These are phyloP conservation scores for Peromyscus nudipes DNA, from an alignment of 2,797 vertebrate genomes.

Conservation along the genomic window DNA sequence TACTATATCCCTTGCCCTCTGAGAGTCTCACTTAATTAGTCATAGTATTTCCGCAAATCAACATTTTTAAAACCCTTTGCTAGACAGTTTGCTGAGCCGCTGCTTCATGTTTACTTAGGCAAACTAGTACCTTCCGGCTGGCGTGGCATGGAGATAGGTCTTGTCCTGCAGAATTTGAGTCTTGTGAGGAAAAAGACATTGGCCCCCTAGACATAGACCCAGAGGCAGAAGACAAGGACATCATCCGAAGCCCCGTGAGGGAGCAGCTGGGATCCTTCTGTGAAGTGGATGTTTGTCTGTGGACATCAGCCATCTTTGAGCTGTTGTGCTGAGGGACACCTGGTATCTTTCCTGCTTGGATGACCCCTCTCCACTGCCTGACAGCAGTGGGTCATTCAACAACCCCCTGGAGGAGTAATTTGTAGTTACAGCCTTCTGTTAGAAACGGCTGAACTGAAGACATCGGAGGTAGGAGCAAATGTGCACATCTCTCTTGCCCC, in stretches of 20 bases:
- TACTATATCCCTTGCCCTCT: neutral
- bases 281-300: neutral
- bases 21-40: slow-evolving; percentile 48
- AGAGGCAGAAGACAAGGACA: neutral
- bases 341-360: neutral
- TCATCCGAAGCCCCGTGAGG: neutral
- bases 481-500: neutral
- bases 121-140: neutral
- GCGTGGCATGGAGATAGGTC: accelerated
- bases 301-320: neutral
- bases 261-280: neutral
- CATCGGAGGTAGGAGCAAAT: neutral
- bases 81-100: neutral
- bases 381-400: neutral
- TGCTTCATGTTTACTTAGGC: neutral
- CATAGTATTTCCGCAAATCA: neutral
- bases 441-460: slow-evolving; percentile 20
- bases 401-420: neutral
- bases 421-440: neutral
- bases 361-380: neutral
- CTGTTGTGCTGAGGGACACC: neutral
- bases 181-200: neutral
- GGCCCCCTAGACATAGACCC: neutral
- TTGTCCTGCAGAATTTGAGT: neutral
- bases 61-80: neutral